Conservation (phyloP, 1,140 invertebrate genomes). For the Lepidurus apus region DNA sequence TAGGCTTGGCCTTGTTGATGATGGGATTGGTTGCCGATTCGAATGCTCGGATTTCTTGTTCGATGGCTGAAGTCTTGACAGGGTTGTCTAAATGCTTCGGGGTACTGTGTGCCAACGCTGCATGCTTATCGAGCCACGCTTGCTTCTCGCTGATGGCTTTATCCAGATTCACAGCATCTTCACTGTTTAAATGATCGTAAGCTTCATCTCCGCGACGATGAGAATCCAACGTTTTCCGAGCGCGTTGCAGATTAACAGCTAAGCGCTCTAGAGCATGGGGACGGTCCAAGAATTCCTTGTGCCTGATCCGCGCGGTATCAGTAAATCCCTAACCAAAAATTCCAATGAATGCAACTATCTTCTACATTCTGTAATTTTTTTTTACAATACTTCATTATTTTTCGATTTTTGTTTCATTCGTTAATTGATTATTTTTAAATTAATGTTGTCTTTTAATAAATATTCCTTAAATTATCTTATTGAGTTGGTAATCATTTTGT, state of each 20-base stretch:
- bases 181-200: constrained; percentile 72
- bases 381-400: background rate
- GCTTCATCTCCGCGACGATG: constrained; percentile 64
- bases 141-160: constrained; percentile 50
- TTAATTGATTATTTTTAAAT: background rate
- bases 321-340: constrained; percentile 50
- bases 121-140: constrained; percentile 65
- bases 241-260: constrained; percentile 60
- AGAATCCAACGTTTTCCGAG: constrained; percentile 67
- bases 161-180: constrained; percentile 67
- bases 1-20: constrained; percentile 79
- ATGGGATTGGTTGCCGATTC: constrained; percentile 65
- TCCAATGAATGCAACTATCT: background rate
- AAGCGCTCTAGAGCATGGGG: constrained; percentile 71
- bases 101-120: constrained; percentile 54
- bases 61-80: constrained; percentile 68
- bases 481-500: no score
- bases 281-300: constrained; percentile 69
- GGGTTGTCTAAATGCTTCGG: constrained; percentile 57
- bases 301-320: constrained; percentile 75
- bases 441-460: background rate
- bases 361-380: constrained; percentile 11
- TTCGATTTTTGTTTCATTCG: background rate
- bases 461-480: background rate
- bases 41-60: constrained; percentile 59